Percentiles rank a stretch among this genome's conserved stretches.
Conservation (phyloP, 37 sponge, comb jelly and placozoan species). For the Tethya wilhelma region DNA sequence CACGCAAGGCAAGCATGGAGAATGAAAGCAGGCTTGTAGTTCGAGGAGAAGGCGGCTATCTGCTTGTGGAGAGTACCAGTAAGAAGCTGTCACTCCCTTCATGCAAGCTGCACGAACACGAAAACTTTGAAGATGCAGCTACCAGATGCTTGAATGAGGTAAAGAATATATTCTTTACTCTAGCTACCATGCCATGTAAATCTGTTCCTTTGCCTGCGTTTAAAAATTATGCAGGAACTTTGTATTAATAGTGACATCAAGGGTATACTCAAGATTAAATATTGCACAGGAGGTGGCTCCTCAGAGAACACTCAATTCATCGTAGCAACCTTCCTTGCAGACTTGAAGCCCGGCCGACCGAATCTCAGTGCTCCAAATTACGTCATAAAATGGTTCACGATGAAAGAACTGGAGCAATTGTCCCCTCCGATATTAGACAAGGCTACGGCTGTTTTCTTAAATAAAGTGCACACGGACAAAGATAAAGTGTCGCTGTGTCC, state of each 20-base stretch:
- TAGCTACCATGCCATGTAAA: neutral
- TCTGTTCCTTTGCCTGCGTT: neutral
- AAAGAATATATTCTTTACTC: neutral
- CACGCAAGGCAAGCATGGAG: constrained; percentile 3
- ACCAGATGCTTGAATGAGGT: constrained; percentile 28
- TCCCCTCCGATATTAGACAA: no score
- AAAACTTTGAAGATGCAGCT: constrained; percentile 28
- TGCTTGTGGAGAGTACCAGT: constrained; percentile 28
- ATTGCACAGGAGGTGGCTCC: neutral
- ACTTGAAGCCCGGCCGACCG: neutral
- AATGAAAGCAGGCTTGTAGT: constrained; percentile 12
- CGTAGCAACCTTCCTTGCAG: constrained; percentile 9
- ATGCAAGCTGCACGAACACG: neutral
- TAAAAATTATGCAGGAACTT: neutral
- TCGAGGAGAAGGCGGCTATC: neutral
- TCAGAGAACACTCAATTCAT: neutral
- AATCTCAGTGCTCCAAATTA: no score
- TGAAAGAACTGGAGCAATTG: no score
- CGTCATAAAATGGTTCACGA: no score
- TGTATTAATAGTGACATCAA: constrained; percentile 1
- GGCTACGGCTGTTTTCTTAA: no score
- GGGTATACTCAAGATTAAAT: constrained; percentile 4
- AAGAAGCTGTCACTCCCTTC: constrained; percentile 1
- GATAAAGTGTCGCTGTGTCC: no score
- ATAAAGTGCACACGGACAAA: no score